These are phyloP conservation scores for Brenthis ino DNA, from an alignment of 2,888 invertebrate genomes.

Conservation along the genomic window DNA sequence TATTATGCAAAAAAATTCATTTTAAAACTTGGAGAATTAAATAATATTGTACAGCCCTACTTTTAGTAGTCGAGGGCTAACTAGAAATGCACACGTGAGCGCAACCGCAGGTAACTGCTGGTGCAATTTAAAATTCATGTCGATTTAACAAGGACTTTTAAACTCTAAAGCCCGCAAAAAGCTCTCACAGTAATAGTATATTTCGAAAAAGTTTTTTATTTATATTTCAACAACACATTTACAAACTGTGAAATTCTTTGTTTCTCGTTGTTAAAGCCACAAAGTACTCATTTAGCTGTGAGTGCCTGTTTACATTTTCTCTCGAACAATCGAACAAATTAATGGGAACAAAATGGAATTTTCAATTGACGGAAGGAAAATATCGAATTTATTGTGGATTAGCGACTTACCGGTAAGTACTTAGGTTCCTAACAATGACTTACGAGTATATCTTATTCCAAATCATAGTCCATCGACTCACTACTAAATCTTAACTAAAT, in stretches of 20 bases:
- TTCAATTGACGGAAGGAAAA: neutral
- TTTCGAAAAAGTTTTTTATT: neutral
- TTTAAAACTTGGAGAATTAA: too few relatives aligned
- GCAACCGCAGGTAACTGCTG: neutral
- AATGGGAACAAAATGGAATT: neutral
- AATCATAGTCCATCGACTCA: too few relatives aligned
- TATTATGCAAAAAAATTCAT: too few relatives aligned
- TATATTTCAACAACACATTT: constrained; percentile 8
- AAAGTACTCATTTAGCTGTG: constrained; percentile 1
- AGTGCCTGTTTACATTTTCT: constrained; percentile 14
- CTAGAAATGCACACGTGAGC: too few relatives aligned
- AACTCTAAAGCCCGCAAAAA: neutral
- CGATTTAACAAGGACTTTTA: neutral
- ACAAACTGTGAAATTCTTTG: constrained; percentile 4
- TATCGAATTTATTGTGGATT: too few relatives aligned
- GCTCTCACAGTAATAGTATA: neutral
- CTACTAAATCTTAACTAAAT: too few relatives aligned
- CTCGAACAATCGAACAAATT: neutral
- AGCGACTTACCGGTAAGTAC: too few relatives aligned
- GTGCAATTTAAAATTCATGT: neutral
- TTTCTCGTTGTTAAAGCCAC: constrained; percentile 1
- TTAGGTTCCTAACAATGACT: too few relatives aligned
- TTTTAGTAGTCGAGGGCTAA: too few relatives aligned
- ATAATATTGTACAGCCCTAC: too few relatives aligned
- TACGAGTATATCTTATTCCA: too few relatives aligned